A percentile compares a stretch with the other conserved stretches of the same genome.
Conservation (phyloP, 2,888 invertebrate genomes). For the Drosophila stalkeri region DNA sequence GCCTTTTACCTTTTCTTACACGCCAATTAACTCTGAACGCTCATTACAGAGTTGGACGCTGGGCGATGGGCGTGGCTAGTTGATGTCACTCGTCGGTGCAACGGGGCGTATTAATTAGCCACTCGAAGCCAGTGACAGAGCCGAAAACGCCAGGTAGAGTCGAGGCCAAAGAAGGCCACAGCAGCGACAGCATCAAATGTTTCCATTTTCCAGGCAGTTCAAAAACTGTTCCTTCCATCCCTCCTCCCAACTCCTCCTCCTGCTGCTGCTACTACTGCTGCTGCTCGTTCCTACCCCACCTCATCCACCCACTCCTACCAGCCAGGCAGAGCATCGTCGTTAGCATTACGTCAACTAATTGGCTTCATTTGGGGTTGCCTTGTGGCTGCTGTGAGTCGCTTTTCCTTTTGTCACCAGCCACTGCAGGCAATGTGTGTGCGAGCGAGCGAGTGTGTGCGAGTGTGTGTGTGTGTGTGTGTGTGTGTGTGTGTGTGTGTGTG, state of each 20-base stretch:
- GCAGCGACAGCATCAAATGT: slow-evolving; percentile 60
- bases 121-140: slow-evolving; percentile 63
- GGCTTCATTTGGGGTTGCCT: slow-evolving; percentile 79
- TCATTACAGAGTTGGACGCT: slow-evolving; percentile 70
- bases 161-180: slow-evolving; percentile 3
- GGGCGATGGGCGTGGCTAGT: slow-evolving; percentile 51
- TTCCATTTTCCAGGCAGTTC: slow-evolving; percentile 75
- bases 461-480: no score
- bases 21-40: slow-evolving; percentile 80
- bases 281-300: background rate
- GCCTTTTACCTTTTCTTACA: slow-evolving; percentile 69
- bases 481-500: slow-evolving; percentile 24
- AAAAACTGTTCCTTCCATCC: slow-evolving; percentile 56
- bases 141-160: slow-evolving; percentile 30
- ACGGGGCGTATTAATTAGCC: slow-evolving; percentile 80
- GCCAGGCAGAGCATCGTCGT: slow-evolving; percentile 55
- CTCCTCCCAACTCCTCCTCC: no score
- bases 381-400: slow-evolving; percentile 57
- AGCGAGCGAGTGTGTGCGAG: background rate
- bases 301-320: background rate
- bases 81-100: slow-evolving; percentile 70
- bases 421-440: slow-evolving; percentile 31
- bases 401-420: slow-evolving; percentile 38
- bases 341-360: slow-evolving; percentile 79
- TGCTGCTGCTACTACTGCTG: background rate